A percentile compares a stretch with the other conserved stretches of the same genome.
phyloP scores from a whole-genome alignment of 2,888 invertebrate genomes.

The Barypeithes pellucidus region DNA sequence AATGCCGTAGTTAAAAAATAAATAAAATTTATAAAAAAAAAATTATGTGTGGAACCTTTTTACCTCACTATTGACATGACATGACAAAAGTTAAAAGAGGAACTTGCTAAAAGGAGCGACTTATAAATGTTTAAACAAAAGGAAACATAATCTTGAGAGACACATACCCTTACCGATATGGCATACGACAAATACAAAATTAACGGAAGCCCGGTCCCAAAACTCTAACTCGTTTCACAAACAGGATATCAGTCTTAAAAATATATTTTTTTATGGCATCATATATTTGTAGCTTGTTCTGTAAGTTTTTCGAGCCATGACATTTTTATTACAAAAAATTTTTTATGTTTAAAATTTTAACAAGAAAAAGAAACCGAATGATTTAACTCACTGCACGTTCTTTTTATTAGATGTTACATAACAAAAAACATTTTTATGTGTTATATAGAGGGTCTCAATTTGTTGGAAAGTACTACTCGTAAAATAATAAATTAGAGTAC shows the following conservation, averaged over 20 bases:
- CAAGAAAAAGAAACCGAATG: constrained; percentile 25
- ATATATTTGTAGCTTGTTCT: constrained; percentile 31
- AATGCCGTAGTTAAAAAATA: too few species aligned
- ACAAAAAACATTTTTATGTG: constrained; percentile 21
- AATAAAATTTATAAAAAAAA: too few species aligned
- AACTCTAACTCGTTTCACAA: constrained; percentile 12
- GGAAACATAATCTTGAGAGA: too few species aligned
- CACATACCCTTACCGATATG: background rate
- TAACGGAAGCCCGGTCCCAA: constrained; percentile 3
- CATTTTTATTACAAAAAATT: constrained; percentile 37
- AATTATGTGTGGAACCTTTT: too few species aligned
- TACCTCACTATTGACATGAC: too few species aligned
- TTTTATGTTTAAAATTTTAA: constrained; percentile 39
- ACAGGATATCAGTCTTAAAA: constrained; percentile 14
- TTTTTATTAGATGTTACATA: constrained; percentile 30
- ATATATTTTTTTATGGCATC: constrained; percentile 35
- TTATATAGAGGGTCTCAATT: background rate
- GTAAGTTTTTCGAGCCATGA: constrained; percentile 27
- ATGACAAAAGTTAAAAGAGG: too few species aligned
- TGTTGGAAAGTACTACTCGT: too few species aligned
- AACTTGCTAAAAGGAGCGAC: too few species aligned
- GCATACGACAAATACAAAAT: background rate
- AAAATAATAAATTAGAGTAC: too few species aligned
- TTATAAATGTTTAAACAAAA: too few species aligned
- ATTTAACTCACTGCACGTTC: constrained; percentile 28